A percentile compares a stretch with the other conserved stretches of the same genome.
Conservation (phyloP, 2,797 vertebrate genomes). For the Sparus aurata region DNA sequence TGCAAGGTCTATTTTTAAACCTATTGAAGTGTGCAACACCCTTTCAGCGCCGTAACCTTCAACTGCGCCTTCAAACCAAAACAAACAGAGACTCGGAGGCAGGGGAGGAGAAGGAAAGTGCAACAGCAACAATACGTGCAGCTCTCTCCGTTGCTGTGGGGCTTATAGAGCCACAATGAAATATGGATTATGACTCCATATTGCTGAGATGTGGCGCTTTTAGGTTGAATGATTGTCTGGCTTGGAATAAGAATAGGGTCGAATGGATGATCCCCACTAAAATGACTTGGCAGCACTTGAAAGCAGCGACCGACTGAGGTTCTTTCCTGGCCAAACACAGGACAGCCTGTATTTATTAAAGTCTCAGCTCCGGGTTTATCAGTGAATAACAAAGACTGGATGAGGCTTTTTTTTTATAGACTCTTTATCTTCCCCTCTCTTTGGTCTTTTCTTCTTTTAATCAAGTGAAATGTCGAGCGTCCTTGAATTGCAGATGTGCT, state of each 20-base stretch:
- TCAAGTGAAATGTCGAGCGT: slow-evolving; percentile 54
- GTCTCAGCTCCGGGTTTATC: slow-evolving; percentile 73
- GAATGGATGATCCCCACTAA: slow-evolving; percentile 76
- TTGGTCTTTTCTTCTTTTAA: slow-evolving; percentile 45
- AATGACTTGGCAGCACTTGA: slow-evolving; percentile 83
- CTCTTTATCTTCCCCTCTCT: slow-evolving; percentile 53
- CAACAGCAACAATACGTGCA: slow-evolving; percentile 22
- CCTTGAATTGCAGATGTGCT: slow-evolving; percentile 64
- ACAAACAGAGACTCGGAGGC: slow-evolving; percentile 67
- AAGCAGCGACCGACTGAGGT: slow-evolving; percentile 72
- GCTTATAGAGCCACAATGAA: slow-evolving; percentile 57
- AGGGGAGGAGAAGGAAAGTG: slow-evolving; percentile 15
- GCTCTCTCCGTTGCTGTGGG: slow-evolving; percentile 21
- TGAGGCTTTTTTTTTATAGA: slow-evolving; percentile 51
- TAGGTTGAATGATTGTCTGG: slow-evolving; percentile 68
- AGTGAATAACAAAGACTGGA: slow-evolving; percentile 65
- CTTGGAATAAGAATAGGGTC: slow-evolving; percentile 68
- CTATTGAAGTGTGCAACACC: slow-evolving; percentile 76
- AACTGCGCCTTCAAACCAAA: slow-evolving; percentile 70
- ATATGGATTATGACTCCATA: slow-evolving; percentile 68
- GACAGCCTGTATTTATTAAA: slow-evolving; percentile 77
- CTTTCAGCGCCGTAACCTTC: slow-evolving; percentile 75
- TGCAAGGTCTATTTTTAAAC: slow-evolving; percentile 82
- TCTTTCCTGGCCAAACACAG: slow-evolving; percentile 65
- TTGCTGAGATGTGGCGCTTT: slow-evolving; percentile 64